Evolutionary conservation across 1,140 invertebrate genomes (phyloP).

Genomic region (Galleria mellonella): DNA sequence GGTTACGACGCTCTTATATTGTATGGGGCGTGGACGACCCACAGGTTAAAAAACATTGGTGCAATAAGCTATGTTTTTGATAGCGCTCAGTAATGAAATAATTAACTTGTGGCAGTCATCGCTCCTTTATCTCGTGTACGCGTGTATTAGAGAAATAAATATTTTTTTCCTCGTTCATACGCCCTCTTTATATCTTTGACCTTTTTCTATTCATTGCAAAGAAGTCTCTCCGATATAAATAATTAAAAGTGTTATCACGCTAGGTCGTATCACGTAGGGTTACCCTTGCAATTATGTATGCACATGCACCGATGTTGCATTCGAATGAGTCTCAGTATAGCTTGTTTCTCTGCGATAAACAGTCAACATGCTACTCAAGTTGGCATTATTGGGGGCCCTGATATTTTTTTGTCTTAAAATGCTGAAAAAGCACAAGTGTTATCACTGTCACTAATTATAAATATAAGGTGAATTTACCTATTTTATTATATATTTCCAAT

Average conservation of each 20-base stretch:
- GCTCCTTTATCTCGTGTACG: no score
- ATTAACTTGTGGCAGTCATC: not conserved
- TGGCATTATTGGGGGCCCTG: slow-evolving; percentile 47
- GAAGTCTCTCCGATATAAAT: slow-evolving; percentile 15
- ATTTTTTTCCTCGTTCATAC: not conserved
- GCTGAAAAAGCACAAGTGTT: slow-evolving; percentile 35
- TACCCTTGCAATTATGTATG: slow-evolving; percentile 32
- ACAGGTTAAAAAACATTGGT: no score
- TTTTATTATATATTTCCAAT: no score
- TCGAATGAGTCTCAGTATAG: slow-evolving; percentile 22
- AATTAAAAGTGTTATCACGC: slow-evolving; percentile 8
- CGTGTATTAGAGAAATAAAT: no score
- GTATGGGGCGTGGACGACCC: no score
- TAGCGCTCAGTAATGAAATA: not conserved
- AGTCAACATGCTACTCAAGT: slow-evolving; percentile 54
- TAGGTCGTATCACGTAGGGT: slow-evolving; percentile 27
- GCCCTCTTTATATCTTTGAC: slow-evolving; percentile 4
- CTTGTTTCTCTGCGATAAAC: slow-evolving; percentile 8
- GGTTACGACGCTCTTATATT: no score
- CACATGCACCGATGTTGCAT: slow-evolving; percentile 5
- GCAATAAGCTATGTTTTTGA: no score
- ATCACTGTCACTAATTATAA: slow-evolving; percentile 36
- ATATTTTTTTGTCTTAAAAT: slow-evolving; percentile 58
- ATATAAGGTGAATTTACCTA: no score
- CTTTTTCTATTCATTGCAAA: slow-evolving; percentile 21